Conservation (phyloP, 1,140 invertebrate genomes). For the Ceratina japonica region DNA sequence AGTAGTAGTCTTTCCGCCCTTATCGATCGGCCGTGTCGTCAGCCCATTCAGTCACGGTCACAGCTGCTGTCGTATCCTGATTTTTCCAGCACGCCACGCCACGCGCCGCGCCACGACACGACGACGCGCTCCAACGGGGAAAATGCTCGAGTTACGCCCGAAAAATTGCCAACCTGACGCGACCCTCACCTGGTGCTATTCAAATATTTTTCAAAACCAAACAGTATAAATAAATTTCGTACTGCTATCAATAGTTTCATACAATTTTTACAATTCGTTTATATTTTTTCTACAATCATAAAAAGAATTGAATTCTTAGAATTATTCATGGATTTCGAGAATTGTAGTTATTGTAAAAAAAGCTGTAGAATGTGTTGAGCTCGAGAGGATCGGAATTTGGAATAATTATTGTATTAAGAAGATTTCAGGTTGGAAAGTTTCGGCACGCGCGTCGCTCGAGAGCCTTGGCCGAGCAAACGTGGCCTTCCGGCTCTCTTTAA, state of each 20-base stretch:
- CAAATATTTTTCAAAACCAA: no score
- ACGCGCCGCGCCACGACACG: no score
- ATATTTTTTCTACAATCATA: no score
- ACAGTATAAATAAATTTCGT: no score
- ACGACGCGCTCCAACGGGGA: no score
- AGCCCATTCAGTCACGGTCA: slow-evolving; percentile 33
- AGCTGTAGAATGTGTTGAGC: no score
- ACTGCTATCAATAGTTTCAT: no score
- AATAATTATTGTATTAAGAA: slow-evolving; percentile 68
- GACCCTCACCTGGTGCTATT: background rate
- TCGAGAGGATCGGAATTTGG: slow-evolving; percentile 18
- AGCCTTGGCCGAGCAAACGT: slow-evolving; percentile 62
- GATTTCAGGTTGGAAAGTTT: slow-evolving; percentile 56
- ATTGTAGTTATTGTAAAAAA: no score
- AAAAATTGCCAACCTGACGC: background rate
- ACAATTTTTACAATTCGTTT: no score
- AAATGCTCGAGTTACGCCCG: slow-evolving; percentile 1
- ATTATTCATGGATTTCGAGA: no score
- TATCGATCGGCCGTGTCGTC: slow-evolving; percentile 35
- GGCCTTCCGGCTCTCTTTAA: slow-evolving; percentile 36
- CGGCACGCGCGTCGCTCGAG: slow-evolving; percentile 67
- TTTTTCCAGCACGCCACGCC: slow-evolving; percentile 10
- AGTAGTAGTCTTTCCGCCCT: slow-evolving; percentile 13
- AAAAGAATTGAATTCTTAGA: no score
- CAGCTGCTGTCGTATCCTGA: slow-evolving; percentile 36